Percentiles rank a stretch among this genome's conserved stretches.
Conservation (phyloP, 2,888 invertebrate genomes). For the Scaptomyza caliginosa region DNA sequence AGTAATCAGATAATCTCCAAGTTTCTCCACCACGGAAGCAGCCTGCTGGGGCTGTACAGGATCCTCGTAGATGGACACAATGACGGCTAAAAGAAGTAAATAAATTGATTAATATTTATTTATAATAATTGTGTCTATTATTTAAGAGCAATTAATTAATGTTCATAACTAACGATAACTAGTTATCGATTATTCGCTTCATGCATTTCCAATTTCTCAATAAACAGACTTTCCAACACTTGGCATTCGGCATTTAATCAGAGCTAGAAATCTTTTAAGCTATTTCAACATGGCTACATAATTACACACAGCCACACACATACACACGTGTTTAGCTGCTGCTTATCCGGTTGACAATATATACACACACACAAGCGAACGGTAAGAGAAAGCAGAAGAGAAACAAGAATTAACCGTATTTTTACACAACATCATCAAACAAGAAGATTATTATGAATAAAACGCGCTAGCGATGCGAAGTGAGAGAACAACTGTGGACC, state of each 20-base stretch:
- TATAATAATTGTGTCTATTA: not conserved
- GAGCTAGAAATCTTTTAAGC: conserved; percentile 30
- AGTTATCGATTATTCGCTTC: not conserved
- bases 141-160: not conserved
- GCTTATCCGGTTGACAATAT: conserved; percentile 69
- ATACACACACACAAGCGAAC: conserved; percentile 26
- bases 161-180: not conserved
- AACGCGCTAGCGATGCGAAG: conserved; percentile 57
- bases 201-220: not conserved
- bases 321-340: conserved; percentile 13
- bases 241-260: conserved; percentile 27
- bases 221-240: conserved; percentile 1
- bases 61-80: conserved; percentile 97
- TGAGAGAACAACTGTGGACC: conserved; percentile 6
- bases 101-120: not conserved
- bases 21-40: conserved; percentile 97
- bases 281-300: conserved; percentile 29
- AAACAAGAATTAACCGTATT: conserved; percentile 74
- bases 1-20: conserved; percentile 98
- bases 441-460: conserved; percentile 74
- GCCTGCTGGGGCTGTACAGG: conserved; percentile 98
- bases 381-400: conserved; percentile 62
- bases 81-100: conserved; percentile 90
- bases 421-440: conserved; percentile 53
- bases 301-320: conserved; percentile 16